Conservation (phyloP, 2,888 invertebrate species). For the Drosophila villosipedis region DNA sequence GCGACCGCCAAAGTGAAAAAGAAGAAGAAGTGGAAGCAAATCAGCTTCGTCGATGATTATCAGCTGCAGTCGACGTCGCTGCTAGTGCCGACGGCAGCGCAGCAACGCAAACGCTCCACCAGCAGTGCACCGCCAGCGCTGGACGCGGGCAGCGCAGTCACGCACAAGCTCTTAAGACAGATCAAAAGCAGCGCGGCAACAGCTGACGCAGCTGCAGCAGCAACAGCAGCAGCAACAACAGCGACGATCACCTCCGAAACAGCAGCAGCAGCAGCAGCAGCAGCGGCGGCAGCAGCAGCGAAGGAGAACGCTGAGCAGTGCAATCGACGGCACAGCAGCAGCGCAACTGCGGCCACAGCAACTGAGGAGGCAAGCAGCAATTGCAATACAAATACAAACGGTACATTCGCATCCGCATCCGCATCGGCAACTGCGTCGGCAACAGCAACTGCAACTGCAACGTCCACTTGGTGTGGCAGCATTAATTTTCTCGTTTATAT, state of each 20-base stretch:
- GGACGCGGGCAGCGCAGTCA: slow-evolving; percentile 34
- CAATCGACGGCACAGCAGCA: slow-evolving; percentile 61
- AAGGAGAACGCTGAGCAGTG: slow-evolving; percentile 27
- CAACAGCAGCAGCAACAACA: slow-evolving; percentile 80
- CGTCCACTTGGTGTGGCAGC: slow-evolving; percentile 82
- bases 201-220: slow-evolving; percentile 72
- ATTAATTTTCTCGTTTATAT: slow-evolving; percentile 83
- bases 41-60: slow-evolving; percentile 72
- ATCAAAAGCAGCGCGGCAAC: slow-evolving; percentile 28
- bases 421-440: slow-evolving; percentile 42
- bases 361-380: slow-evolving; percentile 60
- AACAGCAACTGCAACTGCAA: slow-evolving; percentile 60
- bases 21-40: slow-evolving; percentile 82
- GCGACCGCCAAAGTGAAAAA: slow-evolving; percentile 80
- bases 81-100: slow-evolving; percentile 43
- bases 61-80: slow-evolving; percentile 55
- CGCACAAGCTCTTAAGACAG: slow-evolving; percentile 57
- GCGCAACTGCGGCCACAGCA: slow-evolving; percentile 54
- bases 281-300: slow-evolving; percentile 43
- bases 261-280: slow-evolving; percentile 62
- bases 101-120: slow-evolving; percentile 68
- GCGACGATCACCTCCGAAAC: slow-evolving; percentile 76
- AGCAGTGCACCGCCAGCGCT: slow-evolving; percentile 75
- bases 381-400: slow-evolving; percentile 33
- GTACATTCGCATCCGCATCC: slow-evolving; percentile 34